Base-by-base conservation (phyloP, 2,888 invertebrate species). In the Holacanthella duospinosa region DNA sequence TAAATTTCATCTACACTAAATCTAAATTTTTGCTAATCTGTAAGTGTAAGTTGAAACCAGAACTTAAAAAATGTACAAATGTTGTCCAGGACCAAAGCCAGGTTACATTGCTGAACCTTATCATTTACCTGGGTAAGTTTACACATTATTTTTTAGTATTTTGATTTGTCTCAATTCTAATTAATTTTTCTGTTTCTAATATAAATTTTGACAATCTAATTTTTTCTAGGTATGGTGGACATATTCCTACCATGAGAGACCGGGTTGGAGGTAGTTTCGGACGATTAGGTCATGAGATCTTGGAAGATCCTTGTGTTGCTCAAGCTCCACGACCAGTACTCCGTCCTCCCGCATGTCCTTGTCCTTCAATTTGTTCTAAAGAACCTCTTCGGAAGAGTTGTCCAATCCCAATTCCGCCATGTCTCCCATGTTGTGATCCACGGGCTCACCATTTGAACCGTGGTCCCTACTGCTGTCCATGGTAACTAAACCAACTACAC, bases 261-360 rank as follows among this genome's bases (percentile, higher is more conserved):
- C 53, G 71, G 26, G 62, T 61, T 29, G 71, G 71, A 9, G 68
- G 65, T 1, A 67, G 65, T 12, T 68, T 67, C 54, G 71, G 69
- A 1, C 59, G 61, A 36, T 29, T 68, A 16, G 60, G 64, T 9
- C 65, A 68, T 36, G 67, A 68, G n/a, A 55, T 61, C 19, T 61
- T 71, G 16, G 66, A 69, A 53, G 71, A 71, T 60, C 71, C 71
- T 28, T 71, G 68, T 26, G 68, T 68, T 2, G 66, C 68, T 54
- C 71, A 70, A 60, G 69, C 63, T 16, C 64, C 64, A 2, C 56
- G 61, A 44, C 67, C 67, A 27, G 59, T 67, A 26, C 59, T 67
- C 1, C 62, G 57, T 53, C 29, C 62, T 4, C 62, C 62, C 2
- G 21, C 43, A 2, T 26, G 43, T 24, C 24, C 26, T 26, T 59